Evolutionary conservation across 2,888 invertebrate species (phyloP).

Genomic region (Lithophane ornitopus): DNA sequence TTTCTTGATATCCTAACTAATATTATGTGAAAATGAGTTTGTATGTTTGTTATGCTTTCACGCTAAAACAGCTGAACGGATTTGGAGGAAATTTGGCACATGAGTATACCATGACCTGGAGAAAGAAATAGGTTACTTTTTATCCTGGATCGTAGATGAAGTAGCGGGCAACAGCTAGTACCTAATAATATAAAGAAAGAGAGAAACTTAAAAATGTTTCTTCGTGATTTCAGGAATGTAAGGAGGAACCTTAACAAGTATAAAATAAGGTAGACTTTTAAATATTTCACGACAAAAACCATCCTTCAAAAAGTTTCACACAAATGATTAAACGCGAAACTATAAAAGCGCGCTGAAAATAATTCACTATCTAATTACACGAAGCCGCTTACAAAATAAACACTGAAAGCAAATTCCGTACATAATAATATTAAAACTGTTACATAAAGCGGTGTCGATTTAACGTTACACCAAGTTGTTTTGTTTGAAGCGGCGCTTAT

Average conservation of each 20-base stretch:
- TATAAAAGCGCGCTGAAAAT: constrained; percentile 5
- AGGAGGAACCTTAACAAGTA: not conserved
- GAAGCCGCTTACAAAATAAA: constrained; percentile 46
- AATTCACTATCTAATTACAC: constrained; percentile 30
- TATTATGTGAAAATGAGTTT: no score
- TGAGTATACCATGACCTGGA: no score
- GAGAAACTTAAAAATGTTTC: not conserved
- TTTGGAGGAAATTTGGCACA: no score
- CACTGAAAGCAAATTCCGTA: constrained; percentile 40
- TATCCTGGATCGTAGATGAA: no score
- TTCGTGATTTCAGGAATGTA: not conserved
- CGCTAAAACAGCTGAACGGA: no score
- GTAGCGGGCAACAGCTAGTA: no score
- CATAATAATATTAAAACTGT: constrained; percentile 63
- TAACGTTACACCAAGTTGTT: constrained; percentile 77
- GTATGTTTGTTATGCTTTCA: no score
- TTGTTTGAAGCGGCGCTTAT: constrained; percentile 80
- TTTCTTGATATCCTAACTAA: not conserved
- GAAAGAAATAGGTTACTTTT: no score
- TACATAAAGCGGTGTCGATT: constrained; percentile 72
- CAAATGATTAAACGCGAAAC: constrained; percentile 5
- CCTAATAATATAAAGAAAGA: not conserved
- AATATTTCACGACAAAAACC: not conserved
- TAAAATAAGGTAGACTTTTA: not conserved
- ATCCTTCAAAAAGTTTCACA: not conserved